Base-by-base conservation (phyloP, 2,888 invertebrate species). In the Sericinus montela region DNA sequence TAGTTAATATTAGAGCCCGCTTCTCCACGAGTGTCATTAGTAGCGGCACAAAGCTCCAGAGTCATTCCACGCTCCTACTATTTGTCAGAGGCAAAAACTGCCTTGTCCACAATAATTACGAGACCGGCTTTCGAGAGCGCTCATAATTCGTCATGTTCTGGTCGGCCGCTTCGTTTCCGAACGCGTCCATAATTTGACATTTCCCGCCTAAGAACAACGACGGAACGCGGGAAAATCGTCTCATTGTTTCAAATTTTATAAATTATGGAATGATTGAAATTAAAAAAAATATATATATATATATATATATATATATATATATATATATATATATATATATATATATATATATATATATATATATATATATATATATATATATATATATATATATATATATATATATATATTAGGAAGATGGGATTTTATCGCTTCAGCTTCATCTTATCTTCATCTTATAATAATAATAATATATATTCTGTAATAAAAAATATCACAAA, bases 101-200 rank as follows among this genome's bases (percentile, higher is more conserved):
- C 77, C 86, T 83, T 81, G 86, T 84, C 87, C 85, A 85, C 85
- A 84, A 86, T 88, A 84, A 88, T 88, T 88, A 88, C 82, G 85
- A 77, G 84, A 80, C 86, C 76, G 82, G 83, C 82, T 85, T 74
- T 78, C 67, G 77, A 80, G 78, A 79, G 79, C 76, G 75, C 75
- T 79, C 79, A 75, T 86, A 84, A 86, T 88, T 87, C 87, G 87
- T 86, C 81, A 85, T 87, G 87, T 87, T 88, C 85, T 86, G 86
- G 73, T 87, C 81, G 83, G 82, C 77, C 80, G 85, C 78, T 65
- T 75, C 74, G 75, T 76, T 75, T 80, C 72, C 74, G 83, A 81
- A 79, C 80, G 83, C 80, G 75, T 76, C 76, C 80, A 75, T 86
- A 85, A 86, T 86, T 87, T 82, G 83, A 83, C 75, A 78, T 80